phyloP scores from a whole-genome alignment of 92 coral and sea anemone species.

The Palythoa heliodiscus region DNA sequence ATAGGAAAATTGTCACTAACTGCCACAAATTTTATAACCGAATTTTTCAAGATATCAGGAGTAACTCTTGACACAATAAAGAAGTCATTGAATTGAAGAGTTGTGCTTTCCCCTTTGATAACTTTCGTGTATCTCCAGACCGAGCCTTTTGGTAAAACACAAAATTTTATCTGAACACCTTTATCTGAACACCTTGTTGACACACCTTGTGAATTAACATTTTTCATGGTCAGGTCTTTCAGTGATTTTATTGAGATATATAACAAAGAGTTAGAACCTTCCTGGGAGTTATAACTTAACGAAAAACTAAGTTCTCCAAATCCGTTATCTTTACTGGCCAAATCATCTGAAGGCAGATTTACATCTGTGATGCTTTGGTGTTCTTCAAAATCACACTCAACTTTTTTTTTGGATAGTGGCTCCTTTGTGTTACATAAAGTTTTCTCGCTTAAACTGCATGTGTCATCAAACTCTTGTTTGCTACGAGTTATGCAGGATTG shows the following conservation, averaged over 20 bases:
- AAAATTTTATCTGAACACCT: conserved; percentile 57
- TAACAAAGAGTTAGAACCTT: conserved; percentile 53
- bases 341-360: not conserved
- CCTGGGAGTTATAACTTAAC: conserved; percentile 54
- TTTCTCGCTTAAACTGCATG: not conserved
- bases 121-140: conserved; percentile 61
- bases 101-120: conserved; percentile 29
- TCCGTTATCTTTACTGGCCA: not conserved
- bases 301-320: conserved; percentile 67
- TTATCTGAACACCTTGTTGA: conserved; percentile 50
- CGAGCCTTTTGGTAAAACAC: conserved; percentile 56
- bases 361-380: not conserved
- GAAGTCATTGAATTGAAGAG: conserved; percentile 61
- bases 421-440: no score
- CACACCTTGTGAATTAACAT: not conserved
- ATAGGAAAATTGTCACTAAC: conserved; percentile 50
- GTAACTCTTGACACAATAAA: conserved; percentile 64
- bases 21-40: conserved; percentile 52
- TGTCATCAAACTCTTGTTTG: not conserved
- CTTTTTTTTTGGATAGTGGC: not conserved
- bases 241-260: conserved; percentile 61
- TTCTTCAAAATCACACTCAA: no score
- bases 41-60: conserved; percentile 47
- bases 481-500: not conserved
- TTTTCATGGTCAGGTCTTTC: conserved; percentile 45